Percentiles rank a stretch among this genome's conserved stretches.
phyloP scores from a whole-genome alignment of 1,140 invertebrate species.

The Cherax quadricarinatus region DNA sequence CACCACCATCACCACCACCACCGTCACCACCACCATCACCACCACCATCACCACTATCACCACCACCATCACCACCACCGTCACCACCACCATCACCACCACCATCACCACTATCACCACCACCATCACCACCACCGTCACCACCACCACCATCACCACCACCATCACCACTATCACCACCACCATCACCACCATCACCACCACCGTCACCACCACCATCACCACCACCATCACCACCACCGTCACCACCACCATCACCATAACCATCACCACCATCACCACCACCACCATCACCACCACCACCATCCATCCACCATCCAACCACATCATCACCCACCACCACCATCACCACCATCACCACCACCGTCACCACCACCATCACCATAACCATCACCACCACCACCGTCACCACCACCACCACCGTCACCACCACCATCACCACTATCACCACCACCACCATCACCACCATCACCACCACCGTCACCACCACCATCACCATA shows the following conservation, averaged over 20 bases:
- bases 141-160: neutral
- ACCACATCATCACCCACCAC: neutral
- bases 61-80: neutral
- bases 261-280: no score
- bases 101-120: no score
- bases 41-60: neutral
- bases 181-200: neutral
- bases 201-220: neutral
- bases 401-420: no score
- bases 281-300: neutral
- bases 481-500: neutral
- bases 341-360: neutral
- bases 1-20: neutral
- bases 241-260: no score
- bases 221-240: no score
- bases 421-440: no score
- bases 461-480: no score
- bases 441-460: neutral
- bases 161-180: neutral
- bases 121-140: neutral
- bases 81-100: neutral
- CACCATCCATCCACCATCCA: neutral
- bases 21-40: neutral
- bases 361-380: neutral
- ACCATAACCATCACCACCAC: no score